phyloP scores from a whole-genome alignment of 2,113 vertebrate genomes.

The Bungarus multicinctus region DNA sequence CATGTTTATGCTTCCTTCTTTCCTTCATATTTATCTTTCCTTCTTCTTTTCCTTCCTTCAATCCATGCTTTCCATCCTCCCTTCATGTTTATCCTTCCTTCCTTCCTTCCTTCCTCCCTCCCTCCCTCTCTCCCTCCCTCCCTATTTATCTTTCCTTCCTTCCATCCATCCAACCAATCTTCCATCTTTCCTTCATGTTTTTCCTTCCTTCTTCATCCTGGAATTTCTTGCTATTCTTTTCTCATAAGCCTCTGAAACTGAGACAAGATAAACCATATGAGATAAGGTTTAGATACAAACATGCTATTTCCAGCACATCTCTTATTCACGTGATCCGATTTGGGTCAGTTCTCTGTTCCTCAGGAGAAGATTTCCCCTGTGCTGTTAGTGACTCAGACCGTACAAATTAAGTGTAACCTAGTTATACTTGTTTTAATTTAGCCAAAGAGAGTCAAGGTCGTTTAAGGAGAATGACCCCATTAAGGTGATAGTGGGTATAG shows the following conservation, averaged over 20 bases:
- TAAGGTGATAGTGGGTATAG: not conserved
- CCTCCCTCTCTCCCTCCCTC: not conserved
- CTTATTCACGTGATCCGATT: not conserved
- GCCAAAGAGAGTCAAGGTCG: not conserved
- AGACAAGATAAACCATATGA: not conserved
- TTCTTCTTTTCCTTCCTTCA: not conserved
- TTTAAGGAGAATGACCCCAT: not conserved
- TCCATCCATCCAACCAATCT: not conserved
- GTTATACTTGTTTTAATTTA: constrained; percentile 24
- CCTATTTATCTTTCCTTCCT: not conserved
- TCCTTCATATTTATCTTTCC: not conserved
- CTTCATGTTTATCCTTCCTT: not conserved
- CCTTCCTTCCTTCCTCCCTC: too few relatives aligned
- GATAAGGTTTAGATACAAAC: not conserved
- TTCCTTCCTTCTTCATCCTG: not conserved
- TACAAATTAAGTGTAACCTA: constrained; percentile 27
- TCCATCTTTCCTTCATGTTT: too few relatives aligned
- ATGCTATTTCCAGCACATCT: not conserved
- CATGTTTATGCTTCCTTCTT: not conserved
- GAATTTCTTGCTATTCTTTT: not conserved
- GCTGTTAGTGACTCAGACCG: constrained; percentile 35
- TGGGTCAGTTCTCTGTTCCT: not conserved
- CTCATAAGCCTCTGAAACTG: not conserved
- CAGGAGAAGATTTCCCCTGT: constrained; percentile 29
- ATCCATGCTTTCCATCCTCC: too few relatives aligned